Percentiles rank a stretch among this genome's conserved stretches.
phyloP scores from a whole-genome alignment of 2,888 invertebrate genomes.

The Geophilus truncorum region DNA sequence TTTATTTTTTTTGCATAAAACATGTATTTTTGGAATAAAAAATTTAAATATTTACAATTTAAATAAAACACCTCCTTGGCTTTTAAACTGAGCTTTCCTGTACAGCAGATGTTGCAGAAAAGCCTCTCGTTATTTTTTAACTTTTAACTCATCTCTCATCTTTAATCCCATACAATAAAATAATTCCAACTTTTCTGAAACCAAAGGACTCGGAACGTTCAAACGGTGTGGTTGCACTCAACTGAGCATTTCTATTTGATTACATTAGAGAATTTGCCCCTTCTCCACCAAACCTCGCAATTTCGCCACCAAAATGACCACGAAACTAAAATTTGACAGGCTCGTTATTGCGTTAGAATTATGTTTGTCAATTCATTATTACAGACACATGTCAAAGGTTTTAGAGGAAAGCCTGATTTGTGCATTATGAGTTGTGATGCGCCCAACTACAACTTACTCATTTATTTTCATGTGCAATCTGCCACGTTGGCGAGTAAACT shows the following conservation, averaged over 20 bases:
- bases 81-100: no score
- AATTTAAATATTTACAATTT: no score
- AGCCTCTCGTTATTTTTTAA: no score
- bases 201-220: no score
- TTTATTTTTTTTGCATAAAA: no score
- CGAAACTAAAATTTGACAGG: neutral
- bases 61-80: no score
- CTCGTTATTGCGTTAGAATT: neutral
- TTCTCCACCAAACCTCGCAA: neutral
- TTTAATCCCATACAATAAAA: no score
- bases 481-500: neutral
- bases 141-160: no score
- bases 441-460: neutral
- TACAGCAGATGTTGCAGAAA: no score
- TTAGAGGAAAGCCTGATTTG: neutral
- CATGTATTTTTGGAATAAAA: no score
- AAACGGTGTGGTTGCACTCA: neutral
- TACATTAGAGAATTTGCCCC: neutral
- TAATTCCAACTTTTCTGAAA: no score
- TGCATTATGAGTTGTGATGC: neutral
- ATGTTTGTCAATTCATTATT: neutral
- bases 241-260: neutral
- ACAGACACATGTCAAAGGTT: neutral
- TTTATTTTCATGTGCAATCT: neutral
- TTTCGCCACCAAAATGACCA: neutral